Percentiles rank a stretch among this genome's conserved stretches.
These are phyloP conservation scores for Drymonia ruficornis DNA, from an alignment of 2,888 invertebrate genomes.

Conservation along the genomic window DNA sequence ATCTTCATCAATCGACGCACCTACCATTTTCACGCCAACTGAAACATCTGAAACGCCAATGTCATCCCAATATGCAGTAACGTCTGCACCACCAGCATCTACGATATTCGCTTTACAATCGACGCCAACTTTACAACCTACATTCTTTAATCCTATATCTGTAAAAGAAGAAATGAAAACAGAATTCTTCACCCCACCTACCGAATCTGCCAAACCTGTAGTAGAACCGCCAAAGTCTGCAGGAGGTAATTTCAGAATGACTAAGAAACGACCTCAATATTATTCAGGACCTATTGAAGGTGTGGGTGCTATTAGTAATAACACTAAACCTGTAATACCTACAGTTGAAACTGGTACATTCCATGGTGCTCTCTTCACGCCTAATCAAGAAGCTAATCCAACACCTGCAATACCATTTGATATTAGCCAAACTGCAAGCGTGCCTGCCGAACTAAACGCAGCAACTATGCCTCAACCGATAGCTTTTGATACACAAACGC, in stretches of 20 bases:
- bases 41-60: constrained; percentile 5
- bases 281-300: constrained; percentile 80
- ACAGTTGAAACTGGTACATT: constrained; percentile 49
- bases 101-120: constrained; percentile 8
- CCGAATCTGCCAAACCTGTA: constrained; percentile 50
- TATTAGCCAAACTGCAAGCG: constrained; percentile 18
- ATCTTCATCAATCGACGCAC: background rate
- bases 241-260: constrained; percentile 65
- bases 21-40: background rate
- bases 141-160: constrained; percentile 39
- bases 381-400: constrained; percentile 34
- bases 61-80: constrained; percentile 7
- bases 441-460: background rate
- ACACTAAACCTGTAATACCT: constrained; percentile 63
- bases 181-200: constrained; percentile 10
- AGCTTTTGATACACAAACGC: constrained; percentile 45
- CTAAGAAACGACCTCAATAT: constrained; percentile 75
- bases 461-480: background rate
- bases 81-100: constrained; percentile 6
- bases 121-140: constrained; percentile 25
- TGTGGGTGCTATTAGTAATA: constrained; percentile 69
- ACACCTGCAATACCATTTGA: constrained; percentile 36
- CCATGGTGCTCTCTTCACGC: constrained; percentile 65
- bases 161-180: constrained; percentile 15
- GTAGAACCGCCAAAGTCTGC: constrained; percentile 67